Evolutionary conservation across 2,797 vertebrate species (phyloP).

Genomic region (Acanthiza pusilla): DNA sequence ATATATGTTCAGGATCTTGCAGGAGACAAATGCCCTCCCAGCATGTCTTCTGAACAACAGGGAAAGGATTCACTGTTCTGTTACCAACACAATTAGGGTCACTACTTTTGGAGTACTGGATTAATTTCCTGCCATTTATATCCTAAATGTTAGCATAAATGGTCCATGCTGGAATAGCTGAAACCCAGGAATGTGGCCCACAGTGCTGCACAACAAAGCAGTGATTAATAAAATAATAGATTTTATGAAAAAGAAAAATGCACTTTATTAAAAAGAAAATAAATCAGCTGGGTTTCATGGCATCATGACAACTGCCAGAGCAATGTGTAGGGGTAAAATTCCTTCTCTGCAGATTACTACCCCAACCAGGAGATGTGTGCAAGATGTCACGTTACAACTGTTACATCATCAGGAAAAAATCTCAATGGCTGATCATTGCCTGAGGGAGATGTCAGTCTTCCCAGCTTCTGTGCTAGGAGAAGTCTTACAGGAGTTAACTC

Average conservation of each 20-base stretch:
- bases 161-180: neutral
- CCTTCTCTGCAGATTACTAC: neutral
- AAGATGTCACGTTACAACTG: constrained; percentile 40
- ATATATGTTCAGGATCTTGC: neutral
- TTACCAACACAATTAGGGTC: neutral
- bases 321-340: neutral
- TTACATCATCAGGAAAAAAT: constrained; percentile 59
- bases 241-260: neutral
- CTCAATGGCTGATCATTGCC: constrained; percentile 27
- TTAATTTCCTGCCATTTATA: neutral
- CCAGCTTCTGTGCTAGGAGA: neutral
- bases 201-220: neutral
- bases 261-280: neutral
- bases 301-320: neutral
- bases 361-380: neutral
- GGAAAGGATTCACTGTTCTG: neutral
- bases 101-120: neutral
- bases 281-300: neutral
- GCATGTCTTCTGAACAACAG: neutral
- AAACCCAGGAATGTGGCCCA: neutral
- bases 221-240: neutral
- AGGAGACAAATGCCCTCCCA: neutral
- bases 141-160: neutral
- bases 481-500: constrained; percentile 33
- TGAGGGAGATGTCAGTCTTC: constrained; percentile 36